Conservation (phyloP, 2,888 invertebrate genomes). For the Dasypogon diadema region DNA sequence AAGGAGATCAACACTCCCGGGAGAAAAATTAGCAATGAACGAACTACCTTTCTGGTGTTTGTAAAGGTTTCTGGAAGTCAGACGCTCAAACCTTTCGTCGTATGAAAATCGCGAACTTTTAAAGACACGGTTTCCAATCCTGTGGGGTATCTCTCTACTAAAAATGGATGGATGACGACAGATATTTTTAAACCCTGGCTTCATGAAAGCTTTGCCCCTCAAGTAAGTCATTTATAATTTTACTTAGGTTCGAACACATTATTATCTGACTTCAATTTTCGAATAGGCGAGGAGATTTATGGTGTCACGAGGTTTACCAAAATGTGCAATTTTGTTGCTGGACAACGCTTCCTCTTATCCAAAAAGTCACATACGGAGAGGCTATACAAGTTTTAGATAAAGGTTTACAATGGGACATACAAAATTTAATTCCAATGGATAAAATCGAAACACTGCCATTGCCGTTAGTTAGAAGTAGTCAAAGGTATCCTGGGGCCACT, state of each 20-base stretch:
- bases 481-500: too few species aligned
- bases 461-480: too few species aligned
- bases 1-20: constrained; percentile 28
- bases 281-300: not conserved
- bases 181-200: constrained; percentile 26
- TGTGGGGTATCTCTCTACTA: constrained; percentile 16
- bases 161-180: constrained; percentile 16
- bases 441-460: too few species aligned
- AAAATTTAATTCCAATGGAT: too few species aligned
- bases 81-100: constrained; percentile 12
- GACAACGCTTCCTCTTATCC: not conserved
- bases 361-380: not conserved
- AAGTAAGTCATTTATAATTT: constrained; percentile 1
- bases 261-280: not conserved
- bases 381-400: not conserved
- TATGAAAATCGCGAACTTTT: constrained; percentile 27
- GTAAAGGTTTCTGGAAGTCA: constrained; percentile 30
- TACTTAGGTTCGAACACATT: not conserved
- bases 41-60: constrained; percentile 14
- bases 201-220: constrained; percentile 39
- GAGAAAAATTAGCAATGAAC: constrained; percentile 25
- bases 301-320: not conserved
- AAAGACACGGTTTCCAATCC: constrained; percentile 26
- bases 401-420: too few species aligned
- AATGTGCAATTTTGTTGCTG: not conserved